These are phyloP conservation scores for Caenorhabditis sp. DNA, from an alignment of 2,888 invertebrate species.

Conservation along the genomic window DNA sequence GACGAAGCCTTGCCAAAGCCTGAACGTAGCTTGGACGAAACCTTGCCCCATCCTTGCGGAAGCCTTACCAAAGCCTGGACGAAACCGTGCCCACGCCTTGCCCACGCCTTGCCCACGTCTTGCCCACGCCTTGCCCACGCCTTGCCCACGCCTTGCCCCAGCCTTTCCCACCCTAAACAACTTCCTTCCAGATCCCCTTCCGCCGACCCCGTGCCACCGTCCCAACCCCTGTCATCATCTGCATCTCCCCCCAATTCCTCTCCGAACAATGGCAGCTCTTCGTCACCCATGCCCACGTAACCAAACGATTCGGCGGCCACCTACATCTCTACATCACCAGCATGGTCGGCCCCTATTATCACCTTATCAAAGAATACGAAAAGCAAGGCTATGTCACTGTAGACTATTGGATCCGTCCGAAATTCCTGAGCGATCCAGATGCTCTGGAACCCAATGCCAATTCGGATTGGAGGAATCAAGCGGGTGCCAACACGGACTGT, in stretches of 20 bases:
- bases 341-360: constrained; percentile 56
- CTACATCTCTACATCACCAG: constrained; percentile 64
- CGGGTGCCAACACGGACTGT: constrained; percentile 66
- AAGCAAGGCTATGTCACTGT: constrained; percentile 56
- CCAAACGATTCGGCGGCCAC: constrained; percentile 53
- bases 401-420: constrained; percentile 59
- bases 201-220: not conserved
- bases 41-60: too few relatives aligned
- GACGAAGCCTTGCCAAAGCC: too few relatives aligned
- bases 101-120: too few relatives aligned
- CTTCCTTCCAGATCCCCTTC: constrained; percentile 59
- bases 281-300: constrained; percentile 27
- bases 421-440: constrained; percentile 12
- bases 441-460: constrained; percentile 61
- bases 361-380: constrained; percentile 60
- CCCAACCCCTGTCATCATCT: constrained; percentile 55
- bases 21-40: too few relatives aligned
- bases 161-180: too few relatives aligned
- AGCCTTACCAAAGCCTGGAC: too few relatives aligned
- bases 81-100: too few relatives aligned
- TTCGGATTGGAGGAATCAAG: constrained; percentile 66
- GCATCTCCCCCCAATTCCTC: constrained; percentile 64
- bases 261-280: constrained; percentile 66
- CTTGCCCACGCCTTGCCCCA: too few relatives aligned
- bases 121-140: too few relatives aligned